Evolutionary conservation across 1,140 invertebrate species (phyloP), one percentile per base, ranked within the genome.

Genomic region (Helicorthomorpha holstii): DNA sequence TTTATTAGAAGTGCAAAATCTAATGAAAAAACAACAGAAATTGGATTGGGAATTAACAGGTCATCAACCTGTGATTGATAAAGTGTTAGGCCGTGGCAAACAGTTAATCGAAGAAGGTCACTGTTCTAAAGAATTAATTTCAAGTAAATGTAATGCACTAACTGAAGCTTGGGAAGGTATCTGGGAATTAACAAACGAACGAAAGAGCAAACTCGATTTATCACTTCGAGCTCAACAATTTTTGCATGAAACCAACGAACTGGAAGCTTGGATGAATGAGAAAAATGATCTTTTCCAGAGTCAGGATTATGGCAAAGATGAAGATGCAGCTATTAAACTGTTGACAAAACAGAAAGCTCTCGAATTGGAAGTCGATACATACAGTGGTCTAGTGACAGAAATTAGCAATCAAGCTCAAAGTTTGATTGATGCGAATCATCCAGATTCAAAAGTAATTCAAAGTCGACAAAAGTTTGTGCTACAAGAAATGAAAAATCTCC

Each of bases 1-100:
- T 68, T 69, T 98, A 27, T 82, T 92, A 60, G 89, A 94, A 65
- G 88, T 90, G 0, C 88, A 94, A 62, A 85, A 82, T 14, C 73
- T 92, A 12, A 77, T 83, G 58, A 97, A 96, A 68, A 95, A 95
- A 69, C 91, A 96, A 66, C 49, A 81, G 60, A 92, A 94, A 69
- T 69, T 93, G 24, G 81, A 86, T 60, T 80, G 80, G 1, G 90
- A 95, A 71, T 81, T 94, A 54, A 66, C 69, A 12, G 86, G 84
- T 0, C 82, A 92, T 65, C 75, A 82, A 60, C 80, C 81, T 14
- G 78, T 83, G 66, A 87, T 94, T 51, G 81, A 84, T 50, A 81
- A 85, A 58, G 81, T 81, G 22, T 60, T 92, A n/a, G 72, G 73
- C 42, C 77, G 76, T 10, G 87, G 87, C 0, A 71, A 81, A 54